These are phyloP conservation scores for Plestiodon gilberti DNA, from an alignment of 2,113 vertebrate genomes.

Conservation along the genomic window DNA sequence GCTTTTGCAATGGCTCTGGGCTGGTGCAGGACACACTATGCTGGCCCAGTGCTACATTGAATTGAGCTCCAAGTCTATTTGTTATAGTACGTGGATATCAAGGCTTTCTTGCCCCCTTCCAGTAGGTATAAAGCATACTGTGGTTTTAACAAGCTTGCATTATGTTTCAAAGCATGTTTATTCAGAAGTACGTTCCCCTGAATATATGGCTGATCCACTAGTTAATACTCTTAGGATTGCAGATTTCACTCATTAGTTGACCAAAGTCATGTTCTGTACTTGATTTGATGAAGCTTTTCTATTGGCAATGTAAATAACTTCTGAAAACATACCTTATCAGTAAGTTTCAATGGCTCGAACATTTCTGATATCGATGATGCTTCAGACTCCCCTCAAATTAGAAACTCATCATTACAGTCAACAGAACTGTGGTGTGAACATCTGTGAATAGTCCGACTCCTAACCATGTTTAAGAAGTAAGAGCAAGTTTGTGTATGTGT, in stretches of 20 bases:
- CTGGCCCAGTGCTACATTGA: too few species aligned
- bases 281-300: neutral
- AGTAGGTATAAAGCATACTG: neutral
- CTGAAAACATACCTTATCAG: neutral
- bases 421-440: neutral
- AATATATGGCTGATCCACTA: neutral
- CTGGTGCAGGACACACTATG: too few species aligned
- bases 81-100: neutral
- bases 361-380: too few species aligned
- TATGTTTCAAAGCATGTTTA: neutral
- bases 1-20: too few species aligned
- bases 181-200: neutral
- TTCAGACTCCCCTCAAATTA: neutral
- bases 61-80: too few species aligned
- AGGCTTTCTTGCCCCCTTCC: constrained; percentile 6
- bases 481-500: too few species aligned
- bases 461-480: neutral
- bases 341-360: neutral
- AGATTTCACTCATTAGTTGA: neutral
- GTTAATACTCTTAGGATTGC: neutral
- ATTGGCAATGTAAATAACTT: neutral
- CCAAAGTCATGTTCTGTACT: neutral
- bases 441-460: neutral
- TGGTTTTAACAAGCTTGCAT: neutral
- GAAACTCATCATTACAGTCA: neutral